phyloP scores from a whole-genome alignment of 2,113 vertebrate genomes.

The Chaenogobius annularis region DNA sequence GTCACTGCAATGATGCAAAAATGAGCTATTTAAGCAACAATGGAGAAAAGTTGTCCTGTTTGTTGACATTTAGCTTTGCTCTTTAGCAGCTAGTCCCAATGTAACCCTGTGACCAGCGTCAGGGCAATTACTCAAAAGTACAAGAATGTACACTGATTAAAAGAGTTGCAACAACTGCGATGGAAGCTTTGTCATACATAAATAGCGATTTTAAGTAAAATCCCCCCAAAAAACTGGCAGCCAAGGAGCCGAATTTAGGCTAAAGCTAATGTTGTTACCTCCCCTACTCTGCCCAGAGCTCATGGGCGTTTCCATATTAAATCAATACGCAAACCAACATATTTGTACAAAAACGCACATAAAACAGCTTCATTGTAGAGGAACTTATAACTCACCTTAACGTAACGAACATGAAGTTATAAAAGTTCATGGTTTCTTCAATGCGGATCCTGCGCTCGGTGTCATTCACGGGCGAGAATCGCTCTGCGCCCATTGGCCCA shows the following conservation, averaged over 20 bases:
- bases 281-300: conserved; percentile 5
- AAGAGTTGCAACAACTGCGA: background rate
- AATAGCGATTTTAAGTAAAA: background rate
- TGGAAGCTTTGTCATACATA: background rate
- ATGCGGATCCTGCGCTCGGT: conserved; percentile 16
- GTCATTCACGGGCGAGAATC: background rate
- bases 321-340: background rate
- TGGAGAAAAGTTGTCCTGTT: conserved; percentile 54
- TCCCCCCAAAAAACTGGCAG: background rate
- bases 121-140: background rate
- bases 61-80: conserved; percentile 54
- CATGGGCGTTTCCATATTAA: background rate
- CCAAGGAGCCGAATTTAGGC: conserved; percentile 16
- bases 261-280: conserved; percentile 46
- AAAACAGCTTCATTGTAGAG: background rate
- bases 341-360: background rate
- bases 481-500: conserved; percentile 51
- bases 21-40: conserved; percentile 15
- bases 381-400: conserved; percentile 49
- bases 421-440: conserved; percentile 49
- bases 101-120: background rate
- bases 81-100: conserved; percentile 9
- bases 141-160: background rate
- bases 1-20: conserved; percentile 6
- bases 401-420: conserved; percentile 20